Base-by-base conservation (phyloP, 1,140 invertebrate genomes). In the Arctopsyche grandis region DNA sequence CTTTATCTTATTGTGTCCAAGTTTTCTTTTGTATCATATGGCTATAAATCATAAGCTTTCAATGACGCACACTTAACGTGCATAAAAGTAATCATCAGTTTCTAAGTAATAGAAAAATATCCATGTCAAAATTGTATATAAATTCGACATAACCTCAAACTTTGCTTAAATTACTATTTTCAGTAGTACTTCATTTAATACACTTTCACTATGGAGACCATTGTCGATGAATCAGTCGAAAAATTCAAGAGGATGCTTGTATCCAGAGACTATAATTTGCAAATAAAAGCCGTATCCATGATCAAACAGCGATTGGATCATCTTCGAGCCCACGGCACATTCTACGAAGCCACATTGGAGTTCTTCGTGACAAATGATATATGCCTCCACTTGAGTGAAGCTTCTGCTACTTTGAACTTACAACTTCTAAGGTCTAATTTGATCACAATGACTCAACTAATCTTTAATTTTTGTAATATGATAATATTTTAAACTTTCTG, bases 221-320 rank as follows among this genome's bases (percentile, higher is more conserved):
- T 4, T 44, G 4, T 22, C 4, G 52, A 63, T 38, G 44, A 73
- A 7, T 44, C 0, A 3, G 58, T 83, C n/a, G 81, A 81, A 46
- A 58, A 63, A 7, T 78, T 83, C n/a, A 83, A 81, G 19, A 74
- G 56, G 77, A 79, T 83, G 80, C 56, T 83, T 21, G 24, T 81
- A 5, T 78, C 77, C 1, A 66, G 81, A 75, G 80, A 83, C 79
- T 75, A 77, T 29, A 38, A 75, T 48, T 22, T 58, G 46, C 81
- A 83, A 78, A 29, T 80, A 9, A 75, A 77, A 60, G 79, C 81
- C 21, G 77, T 69, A 0, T 19, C 16, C 46, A 78, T 80, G 19
- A 80, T 82, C 10, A 60, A 46, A 14, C 48, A 82, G 1, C 73
- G 16, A 7, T 1, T 81, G 9, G 19, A 78, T 10, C 69, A 69